phyloP scores from a whole-genome alignment of 2,888 invertebrate species.

The Oxyscelio sp. region DNA sequence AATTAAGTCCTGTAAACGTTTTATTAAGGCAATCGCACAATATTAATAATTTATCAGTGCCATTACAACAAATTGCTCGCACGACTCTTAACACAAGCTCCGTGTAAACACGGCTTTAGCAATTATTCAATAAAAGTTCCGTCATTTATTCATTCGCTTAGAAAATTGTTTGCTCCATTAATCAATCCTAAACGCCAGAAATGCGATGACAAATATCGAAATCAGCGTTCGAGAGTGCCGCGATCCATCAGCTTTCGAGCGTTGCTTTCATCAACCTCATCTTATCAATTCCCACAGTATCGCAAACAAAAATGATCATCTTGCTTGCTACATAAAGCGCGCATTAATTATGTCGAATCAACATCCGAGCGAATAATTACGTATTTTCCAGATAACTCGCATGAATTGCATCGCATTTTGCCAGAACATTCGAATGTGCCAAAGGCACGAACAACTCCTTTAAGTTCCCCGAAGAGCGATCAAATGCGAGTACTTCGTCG shows the following conservation, averaged over 20 bases:
- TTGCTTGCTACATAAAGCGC: slow-evolving; percentile 22
- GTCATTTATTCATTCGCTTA: slow-evolving; percentile 1
- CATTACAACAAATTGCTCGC: slow-evolving; percentile 40
- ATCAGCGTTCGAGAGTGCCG: not conserved
- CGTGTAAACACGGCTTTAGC: slow-evolving; percentile 29
- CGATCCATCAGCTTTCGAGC: slow-evolving; percentile 8
- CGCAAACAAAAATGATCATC: slow-evolving; percentile 21
- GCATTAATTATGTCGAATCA: slow-evolving; percentile 53
- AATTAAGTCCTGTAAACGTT: slow-evolving; percentile 45
- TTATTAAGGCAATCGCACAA: slow-evolving; percentile 37
- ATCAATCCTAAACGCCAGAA: not conserved
- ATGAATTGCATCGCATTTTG: slow-evolving; percentile 48
- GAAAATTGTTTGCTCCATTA: not conserved
- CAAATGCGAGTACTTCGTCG: slow-evolving; percentile 59
- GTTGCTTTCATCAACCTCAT: not conserved
- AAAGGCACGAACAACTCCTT: slow-evolving; percentile 71
- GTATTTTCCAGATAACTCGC: slow-evolving; percentile 52
- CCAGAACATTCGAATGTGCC: slow-evolving; percentile 48
- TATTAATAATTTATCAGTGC: slow-evolving; percentile 51
- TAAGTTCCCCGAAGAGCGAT: slow-evolving; percentile 60
- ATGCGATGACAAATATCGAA: slow-evolving; percentile 22
- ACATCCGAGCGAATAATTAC: slow-evolving; percentile 54
- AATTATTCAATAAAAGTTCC: slow-evolving; percentile 46
- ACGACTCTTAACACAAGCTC: slow-evolving; percentile 18
- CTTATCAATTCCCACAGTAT: slow-evolving; percentile 61